These are phyloP conservation scores for Dromas ardeola DNA, from an alignment of 2,113 vertebrate genomes.

Conservation along the genomic window DNA sequence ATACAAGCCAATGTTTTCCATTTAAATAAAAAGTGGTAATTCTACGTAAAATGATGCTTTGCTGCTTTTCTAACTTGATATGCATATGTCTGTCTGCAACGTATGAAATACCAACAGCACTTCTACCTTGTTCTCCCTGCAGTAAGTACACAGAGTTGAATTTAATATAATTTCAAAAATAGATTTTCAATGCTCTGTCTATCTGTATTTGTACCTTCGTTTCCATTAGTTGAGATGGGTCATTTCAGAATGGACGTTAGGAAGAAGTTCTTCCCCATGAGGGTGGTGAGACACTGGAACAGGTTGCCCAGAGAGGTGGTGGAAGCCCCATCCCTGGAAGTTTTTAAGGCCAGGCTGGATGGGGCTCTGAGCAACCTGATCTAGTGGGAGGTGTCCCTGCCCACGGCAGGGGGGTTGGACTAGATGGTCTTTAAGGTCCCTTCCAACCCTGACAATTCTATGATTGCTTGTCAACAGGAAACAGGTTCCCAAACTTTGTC, in stretches of 20 bases:
- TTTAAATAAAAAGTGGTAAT: background rate
- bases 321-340: too few species aligned
- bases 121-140: background rate
- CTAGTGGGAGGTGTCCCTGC: too few species aligned
- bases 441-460: too few species aligned
- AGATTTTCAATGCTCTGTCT: background rate
- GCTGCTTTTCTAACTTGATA: background rate
- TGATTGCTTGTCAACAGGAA: background rate
- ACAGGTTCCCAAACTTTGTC: background rate
- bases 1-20: background rate
- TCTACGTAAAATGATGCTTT: background rate
- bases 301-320: too few species aligned
- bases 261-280: too few species aligned
- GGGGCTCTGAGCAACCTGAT: too few species aligned
- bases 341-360: too few species aligned
- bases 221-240: background rate
- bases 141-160: background rate
- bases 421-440: too few species aligned
- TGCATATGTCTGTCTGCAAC: fast-evolving
- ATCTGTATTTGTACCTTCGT: too few species aligned
- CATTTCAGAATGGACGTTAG: too few species aligned
- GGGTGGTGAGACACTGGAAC: too few species aligned
- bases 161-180: fast-evolving
- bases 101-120: background rate
- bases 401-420: too few species aligned